A percentile compares a stretch with the other conserved stretches of the same genome.
Evolutionary conservation across 1,140 invertebrate species (phyloP).

Genomic region (Cydia fagiglandana): DNA sequence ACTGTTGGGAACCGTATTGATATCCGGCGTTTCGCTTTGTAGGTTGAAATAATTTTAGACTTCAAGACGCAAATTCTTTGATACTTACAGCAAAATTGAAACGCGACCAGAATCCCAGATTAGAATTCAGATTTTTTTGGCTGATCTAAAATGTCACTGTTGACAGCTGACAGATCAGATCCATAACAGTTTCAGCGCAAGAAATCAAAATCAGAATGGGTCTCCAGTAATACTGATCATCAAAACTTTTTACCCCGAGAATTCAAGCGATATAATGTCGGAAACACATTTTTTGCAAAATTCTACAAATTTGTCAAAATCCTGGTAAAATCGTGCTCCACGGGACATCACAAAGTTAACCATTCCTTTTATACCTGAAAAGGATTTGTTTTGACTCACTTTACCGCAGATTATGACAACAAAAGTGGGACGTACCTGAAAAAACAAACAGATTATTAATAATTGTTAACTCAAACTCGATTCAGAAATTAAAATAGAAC

Average conservation of each 20-base stretch:
- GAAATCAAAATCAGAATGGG: no score
- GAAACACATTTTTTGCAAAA: neutral
- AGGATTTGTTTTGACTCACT: slow-evolving; percentile 13
- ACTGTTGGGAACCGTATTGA: no score
- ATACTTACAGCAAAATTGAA: neutral
- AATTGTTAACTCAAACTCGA: neutral
- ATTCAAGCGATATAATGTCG: neutral
- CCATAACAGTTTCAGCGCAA: no score
- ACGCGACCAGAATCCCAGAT: no score
- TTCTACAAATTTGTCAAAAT: neutral
- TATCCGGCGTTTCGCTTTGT: neutral
- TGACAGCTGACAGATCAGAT: no score
- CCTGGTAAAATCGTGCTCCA: neutral
- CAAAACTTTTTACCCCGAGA: neutral
- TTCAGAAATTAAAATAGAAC: slow-evolving; percentile 9
- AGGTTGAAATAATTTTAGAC: neutral
- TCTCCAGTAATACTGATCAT: no score
- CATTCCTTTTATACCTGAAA: slow-evolving; percentile 8
- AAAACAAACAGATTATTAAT: slow-evolving; percentile 30
- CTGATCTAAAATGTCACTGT: no score
- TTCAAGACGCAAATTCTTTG: neutral
- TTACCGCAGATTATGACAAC: slow-evolving; percentile 17
- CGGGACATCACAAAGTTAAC: neutral
- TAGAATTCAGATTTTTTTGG: no score
- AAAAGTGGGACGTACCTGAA: slow-evolving; percentile 25